Percentiles rank a stretch among this genome's conserved stretches.
Evolutionary conservation across 2,888 invertebrate genomes (phyloP).

Genomic region (Epirrhoe alternata): DNA sequence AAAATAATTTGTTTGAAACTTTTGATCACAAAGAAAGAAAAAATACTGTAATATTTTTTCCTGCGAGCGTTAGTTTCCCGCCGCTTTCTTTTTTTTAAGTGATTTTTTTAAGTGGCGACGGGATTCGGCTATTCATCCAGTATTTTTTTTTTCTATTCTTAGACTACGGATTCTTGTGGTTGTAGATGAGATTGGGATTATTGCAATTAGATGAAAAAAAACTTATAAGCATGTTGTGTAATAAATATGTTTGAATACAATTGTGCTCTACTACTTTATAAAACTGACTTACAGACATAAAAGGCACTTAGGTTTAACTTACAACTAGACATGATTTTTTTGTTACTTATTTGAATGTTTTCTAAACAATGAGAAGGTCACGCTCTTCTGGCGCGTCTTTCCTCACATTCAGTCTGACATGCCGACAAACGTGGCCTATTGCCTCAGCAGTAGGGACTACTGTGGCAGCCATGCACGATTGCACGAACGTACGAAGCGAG

Average conservation of each 20-base stretch:
- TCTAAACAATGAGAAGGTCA: conserved; percentile 69
- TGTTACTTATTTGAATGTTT: not conserved
- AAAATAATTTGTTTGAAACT: not conserved
- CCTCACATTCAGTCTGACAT: conserved; percentile 85
- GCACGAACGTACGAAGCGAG: conserved; percentile 84
- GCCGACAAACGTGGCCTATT: conserved; percentile 86
- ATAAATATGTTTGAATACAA: conserved; percentile 10
- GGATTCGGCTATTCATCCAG: not conserved
- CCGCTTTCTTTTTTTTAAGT: conserved; percentile 6
- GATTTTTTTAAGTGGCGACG: not conserved
- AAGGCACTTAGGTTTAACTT: conserved; percentile 29
- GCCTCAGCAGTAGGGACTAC: conserved; percentile 87
- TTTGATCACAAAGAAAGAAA: not conserved
- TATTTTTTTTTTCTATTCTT: not conserved
- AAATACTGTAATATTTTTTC: too few relatives aligned
- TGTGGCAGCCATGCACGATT: conserved; percentile 85
- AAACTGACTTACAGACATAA: conserved; percentile 15
- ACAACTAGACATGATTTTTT: conserved; percentile 11
- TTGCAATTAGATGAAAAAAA: not conserved
- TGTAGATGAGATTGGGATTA: not conserved
- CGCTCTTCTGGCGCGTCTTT: conserved; percentile 81
- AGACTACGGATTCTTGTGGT: not conserved
- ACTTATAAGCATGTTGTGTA: conserved; percentile 8
- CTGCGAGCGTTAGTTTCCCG: not conserved
- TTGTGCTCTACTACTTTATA: conserved; percentile 18